phyloP scores from a whole-genome alignment of 2,113 vertebrate species.

The Phalacrocorax brasilianus region DNA sequence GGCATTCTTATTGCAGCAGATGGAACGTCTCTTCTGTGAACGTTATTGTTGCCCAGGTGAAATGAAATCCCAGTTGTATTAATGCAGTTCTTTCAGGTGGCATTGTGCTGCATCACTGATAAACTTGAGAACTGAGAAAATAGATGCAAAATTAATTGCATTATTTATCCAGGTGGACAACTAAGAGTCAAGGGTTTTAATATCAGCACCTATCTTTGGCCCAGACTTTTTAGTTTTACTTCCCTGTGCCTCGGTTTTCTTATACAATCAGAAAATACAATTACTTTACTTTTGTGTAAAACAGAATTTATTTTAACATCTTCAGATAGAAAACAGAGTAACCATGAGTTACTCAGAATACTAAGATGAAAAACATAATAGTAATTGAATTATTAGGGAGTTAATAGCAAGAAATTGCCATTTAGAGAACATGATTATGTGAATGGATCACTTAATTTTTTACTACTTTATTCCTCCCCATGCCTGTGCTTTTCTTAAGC shows the following conservation, averaged over 20 bases:
- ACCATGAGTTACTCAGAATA: background rate
- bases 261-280: background rate
- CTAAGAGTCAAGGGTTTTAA: slow-evolving; percentile 15
- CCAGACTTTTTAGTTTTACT: background rate
- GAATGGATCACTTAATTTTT: background rate
- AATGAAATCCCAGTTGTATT: slow-evolving; percentile 42
- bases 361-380: background rate
- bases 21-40: slow-evolving; percentile 56
- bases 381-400: background rate
- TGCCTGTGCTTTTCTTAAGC: background rate
- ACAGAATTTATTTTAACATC: background rate
- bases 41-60: slow-evolving; percentile 51
- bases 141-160: slow-evolving; percentile 44
- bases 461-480: background rate
- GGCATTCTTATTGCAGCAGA: slow-evolving; percentile 49
- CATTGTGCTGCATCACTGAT: slow-evolving; percentile 5
- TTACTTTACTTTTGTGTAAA: background rate
- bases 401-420: background rate
- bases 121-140: slow-evolving; percentile 31
- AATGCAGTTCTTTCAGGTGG: slow-evolving; percentile 32
- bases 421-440: background rate
- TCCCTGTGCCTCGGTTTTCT: background rate
- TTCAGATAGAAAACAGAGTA: background rate
- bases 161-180: slow-evolving; percentile 3
- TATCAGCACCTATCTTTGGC: background rate